Percentiles rank a stretch among this genome's conserved stretches.
Evolutionary conservation across 2,888 invertebrate species (phyloP).

Genomic region (Hirtodrosophila alboralis): DNA sequence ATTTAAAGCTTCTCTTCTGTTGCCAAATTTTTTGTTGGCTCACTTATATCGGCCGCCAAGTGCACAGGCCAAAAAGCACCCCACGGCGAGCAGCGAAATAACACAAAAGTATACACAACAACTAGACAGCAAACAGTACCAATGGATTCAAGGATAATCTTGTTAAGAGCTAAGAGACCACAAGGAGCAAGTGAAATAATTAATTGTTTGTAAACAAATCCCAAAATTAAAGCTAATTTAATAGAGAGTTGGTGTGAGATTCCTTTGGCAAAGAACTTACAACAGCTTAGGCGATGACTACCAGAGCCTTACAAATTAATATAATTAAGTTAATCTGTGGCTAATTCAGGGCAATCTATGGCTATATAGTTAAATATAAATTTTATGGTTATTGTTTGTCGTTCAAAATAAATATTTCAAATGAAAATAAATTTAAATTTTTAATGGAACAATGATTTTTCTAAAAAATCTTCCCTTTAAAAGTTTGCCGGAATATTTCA

Average conservation of each 20-base stretch:
- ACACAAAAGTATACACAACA: neutral
- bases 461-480: too few species aligned
- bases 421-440: too few species aligned
- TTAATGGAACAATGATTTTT: too few species aligned
- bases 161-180: neutral
- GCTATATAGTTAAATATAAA: too few species aligned
- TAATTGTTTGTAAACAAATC: conserved; percentile 65
- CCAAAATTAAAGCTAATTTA: conserved; percentile 55
- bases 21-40: conserved; percentile 22
- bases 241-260: conserved; percentile 29
- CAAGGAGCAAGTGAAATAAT: conserved; percentile 58
- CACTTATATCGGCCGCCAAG: conserved; percentile 1
- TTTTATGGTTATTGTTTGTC: too few species aligned
- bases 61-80: neutral
- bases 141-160: neutral
- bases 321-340: conserved; percentile 7
- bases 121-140: conserved; percentile 1
- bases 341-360: too few species aligned
- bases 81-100: neutral
- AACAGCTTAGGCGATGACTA: neutral
- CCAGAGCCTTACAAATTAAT: neutral
- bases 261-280: conserved; percentile 4
- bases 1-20: conserved; percentile 22
- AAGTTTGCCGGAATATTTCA: too few species aligned
- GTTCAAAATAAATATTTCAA: too few species aligned